These are phyloP conservation scores for Drosophila rhopaloa DNA, from an alignment of 1,140 invertebrate genomes.

Conservation along the genomic window DNA sequence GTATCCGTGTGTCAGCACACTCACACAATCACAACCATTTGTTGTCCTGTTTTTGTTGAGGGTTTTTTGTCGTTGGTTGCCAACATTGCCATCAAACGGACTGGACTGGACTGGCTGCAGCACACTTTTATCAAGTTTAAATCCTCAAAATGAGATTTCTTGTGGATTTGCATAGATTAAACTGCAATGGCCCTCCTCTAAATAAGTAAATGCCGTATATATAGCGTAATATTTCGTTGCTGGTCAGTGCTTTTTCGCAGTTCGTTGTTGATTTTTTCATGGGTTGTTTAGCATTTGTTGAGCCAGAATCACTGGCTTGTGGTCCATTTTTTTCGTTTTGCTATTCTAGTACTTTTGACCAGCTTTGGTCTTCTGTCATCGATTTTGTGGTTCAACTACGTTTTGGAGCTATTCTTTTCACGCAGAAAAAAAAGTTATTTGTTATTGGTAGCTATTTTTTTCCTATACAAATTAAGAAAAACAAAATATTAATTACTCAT, in stretches of 20 bases:
- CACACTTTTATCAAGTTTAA: slow-evolving; percentile 71
- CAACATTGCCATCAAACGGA: slow-evolving; percentile 25
- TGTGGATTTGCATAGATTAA: slow-evolving; percentile 79
- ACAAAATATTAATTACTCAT: too few species aligned
- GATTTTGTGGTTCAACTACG: slow-evolving; percentile 54
- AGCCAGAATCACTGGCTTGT: slow-evolving; percentile 49
- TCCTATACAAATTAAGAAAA: too few species aligned
- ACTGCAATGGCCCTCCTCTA: slow-evolving; percentile 49
- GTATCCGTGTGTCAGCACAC: slow-evolving; percentile 3
- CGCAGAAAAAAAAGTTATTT: background rate
- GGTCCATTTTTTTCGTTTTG: slow-evolving; percentile 28
- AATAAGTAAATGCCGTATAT: slow-evolving; percentile 22
- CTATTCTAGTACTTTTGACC: slow-evolving; percentile 12
- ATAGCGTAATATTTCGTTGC: slow-evolving; percentile 29
- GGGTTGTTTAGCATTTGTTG: slow-evolving; percentile 66
- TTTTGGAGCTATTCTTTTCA: slow-evolving; percentile 33
- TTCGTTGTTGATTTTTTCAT: slow-evolving; percentile 37
- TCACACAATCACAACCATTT: background rate
- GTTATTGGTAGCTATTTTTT: too few species aligned
- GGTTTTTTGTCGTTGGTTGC: background rate
- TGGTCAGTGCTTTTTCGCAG: slow-evolving; percentile 29
- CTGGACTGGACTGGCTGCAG: slow-evolving; percentile 19
- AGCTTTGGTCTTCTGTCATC: slow-evolving; percentile 41
- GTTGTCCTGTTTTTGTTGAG: slow-evolving; percentile 23
- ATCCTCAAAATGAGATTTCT: slow-evolving; percentile 77